Conservation (phyloP, 2,113 vertebrate genomes). For the Alligator sinensis region DNA sequence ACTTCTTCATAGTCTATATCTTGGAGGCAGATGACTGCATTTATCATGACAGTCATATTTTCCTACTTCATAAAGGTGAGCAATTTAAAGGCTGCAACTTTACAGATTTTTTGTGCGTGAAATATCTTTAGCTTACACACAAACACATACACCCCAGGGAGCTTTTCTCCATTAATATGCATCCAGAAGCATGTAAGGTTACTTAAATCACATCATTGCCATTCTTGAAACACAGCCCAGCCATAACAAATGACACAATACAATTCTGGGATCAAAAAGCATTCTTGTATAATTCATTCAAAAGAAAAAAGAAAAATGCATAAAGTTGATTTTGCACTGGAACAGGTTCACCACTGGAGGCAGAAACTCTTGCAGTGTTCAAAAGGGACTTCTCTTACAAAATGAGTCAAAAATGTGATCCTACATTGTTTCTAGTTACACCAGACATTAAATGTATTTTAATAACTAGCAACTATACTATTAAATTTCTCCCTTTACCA, state of each 20-base stretch:
- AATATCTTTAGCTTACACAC: background rate
- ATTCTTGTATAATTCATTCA: conserved; percentile 6
- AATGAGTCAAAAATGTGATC: conserved; percentile 66
- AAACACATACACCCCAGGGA: background rate
- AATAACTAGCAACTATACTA: background rate
- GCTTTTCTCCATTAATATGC: background rate
- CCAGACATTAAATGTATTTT: background rate
- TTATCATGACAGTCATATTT: background rate
- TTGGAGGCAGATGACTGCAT: background rate
- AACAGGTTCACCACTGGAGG: conserved; percentile 39
- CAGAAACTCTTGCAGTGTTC: background rate
- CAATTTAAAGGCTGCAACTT: background rate
- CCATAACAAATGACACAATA: conserved; percentile 45
- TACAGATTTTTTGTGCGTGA: background rate
- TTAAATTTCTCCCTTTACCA: background rate
- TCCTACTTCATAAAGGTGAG: background rate
- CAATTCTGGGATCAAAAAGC: conserved; percentile 32
- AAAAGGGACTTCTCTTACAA: conserved; percentile 45
- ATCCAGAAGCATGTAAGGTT: conserved; percentile 5
- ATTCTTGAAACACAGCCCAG: conserved; percentile 27
- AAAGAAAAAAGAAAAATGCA: conserved; percentile 34
- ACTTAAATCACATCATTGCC: conserved; percentile 16
- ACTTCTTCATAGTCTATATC: background rate
- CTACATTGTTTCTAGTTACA: background rate
- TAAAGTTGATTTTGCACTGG: conserved; percentile 28